Evolutionary conservation across 2,888 invertebrate genomes (phyloP), one percentile per base, ranked within the genome.

Genomic region (Zygothrica quintamaculata): DNA sequence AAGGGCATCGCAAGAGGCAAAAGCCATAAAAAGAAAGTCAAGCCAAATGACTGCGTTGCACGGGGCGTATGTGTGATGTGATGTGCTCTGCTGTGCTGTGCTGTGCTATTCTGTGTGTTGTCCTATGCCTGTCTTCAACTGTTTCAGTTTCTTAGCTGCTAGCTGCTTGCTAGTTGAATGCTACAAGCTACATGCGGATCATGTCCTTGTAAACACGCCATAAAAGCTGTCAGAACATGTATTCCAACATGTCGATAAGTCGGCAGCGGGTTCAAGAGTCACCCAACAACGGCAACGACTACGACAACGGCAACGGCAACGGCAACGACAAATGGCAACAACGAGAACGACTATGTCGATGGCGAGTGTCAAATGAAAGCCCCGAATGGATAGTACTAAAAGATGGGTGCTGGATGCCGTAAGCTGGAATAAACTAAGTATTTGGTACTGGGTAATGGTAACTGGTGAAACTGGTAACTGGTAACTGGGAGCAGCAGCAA

Each of bases 211-310:
- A 86, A 84, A 82, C 82, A 82, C 82, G 80, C 84, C 71, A 84
- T 82, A 80, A 82, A 82, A 80, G 87, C 84, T 82, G 82, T 82
- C 84, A 77, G 84, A 84, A 77, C 86, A 86, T 86, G 86, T 85
- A 80, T 75, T 74, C 52, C 71, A 52, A 79, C 76, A 80, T 80
- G 86, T 86, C 86, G 82, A 86, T 82, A 86, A 82, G 86, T 84
- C 77, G 74, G 61, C 74, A 72, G 73, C 64, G 75, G 74, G 84
- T 84, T 77, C 77, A 79, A 77, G 72, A 68, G 73, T 73, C 60
- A 61, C 44, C 60, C 73, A 39, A 43, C 51, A 50, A 39, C 48
- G 15, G 26, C 57, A 50, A 29, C 31, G 13, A 12, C 47, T 31
- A 11, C 33, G 36, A 25, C 37, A 26, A 37, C 44, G 6, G 15